Evolutionary conservation across 1,140 invertebrate genomes (phyloP), one percentile per base, ranked within the genome.

Genomic region (Psix sp.): DNA sequence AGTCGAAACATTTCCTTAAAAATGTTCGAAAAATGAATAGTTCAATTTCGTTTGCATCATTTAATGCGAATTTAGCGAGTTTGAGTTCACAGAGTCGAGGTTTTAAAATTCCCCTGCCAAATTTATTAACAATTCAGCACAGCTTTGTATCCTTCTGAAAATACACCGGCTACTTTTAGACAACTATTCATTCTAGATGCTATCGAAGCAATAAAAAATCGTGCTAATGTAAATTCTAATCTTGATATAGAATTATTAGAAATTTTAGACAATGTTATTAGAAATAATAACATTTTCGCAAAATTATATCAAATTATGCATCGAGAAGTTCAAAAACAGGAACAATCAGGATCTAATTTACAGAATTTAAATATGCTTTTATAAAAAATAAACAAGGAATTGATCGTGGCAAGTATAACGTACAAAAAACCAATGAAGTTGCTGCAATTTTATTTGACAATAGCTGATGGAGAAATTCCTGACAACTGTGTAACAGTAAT

Each of bases 381-480:
- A 24, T 4, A 24, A 24, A 7, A 24, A 24, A 24, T 24, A 24
- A 7, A 24, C 3, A 3, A 24, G 3, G 21, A 4, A 24, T 7
- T 24, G 21, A 24, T 4, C 21, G 21, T 24, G 21, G 21, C 7
- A 24, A 7, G 7, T 24, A 7, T 7, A 24, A 24, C 7, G 7
- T 24, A 4, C 21, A 24, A 24, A 24, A 7, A 24, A 24, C 21
- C 7, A n/a, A n/a, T n/a, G n/a, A n/a, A n/a, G n/a, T n/a, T n/a
- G n/a, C n/a, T n/a, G n/a, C n/a, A n/a, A n/a, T 4, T 24, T 24
- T 24, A 7, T 24, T 24, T 7, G 3, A 24, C 21, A 24, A 24
- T 7, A 10, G 75, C 65, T 4, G 60, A 68, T 13, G 48, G 15
- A 5, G 78, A 74, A 36, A 35, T 35, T n/a, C 31, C 31, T 5